Evolutionary conservation across 2,113 vertebrate species (phyloP).

Genomic region (Protobothrops flavoviridis): DNA sequence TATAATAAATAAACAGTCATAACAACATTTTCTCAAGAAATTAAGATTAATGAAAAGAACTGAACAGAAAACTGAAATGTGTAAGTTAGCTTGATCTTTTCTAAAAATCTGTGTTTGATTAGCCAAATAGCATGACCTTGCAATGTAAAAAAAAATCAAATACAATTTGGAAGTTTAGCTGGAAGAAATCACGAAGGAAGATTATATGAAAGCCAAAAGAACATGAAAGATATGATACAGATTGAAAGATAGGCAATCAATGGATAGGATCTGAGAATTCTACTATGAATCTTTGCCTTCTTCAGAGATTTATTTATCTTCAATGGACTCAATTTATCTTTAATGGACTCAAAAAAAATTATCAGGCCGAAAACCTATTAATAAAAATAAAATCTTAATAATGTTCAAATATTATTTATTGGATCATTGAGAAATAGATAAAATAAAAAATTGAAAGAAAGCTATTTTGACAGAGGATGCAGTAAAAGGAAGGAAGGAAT

Average conservation of each 20-base stretch:
- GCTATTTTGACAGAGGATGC: not conserved
- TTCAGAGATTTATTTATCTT: conserved; percentile 68
- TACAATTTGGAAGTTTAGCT: not conserved
- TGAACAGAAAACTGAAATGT: not conserved
- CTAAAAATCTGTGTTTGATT: not conserved
- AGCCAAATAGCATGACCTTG: not conserved
- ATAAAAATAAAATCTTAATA: not conserved
- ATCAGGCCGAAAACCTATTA: not conserved
- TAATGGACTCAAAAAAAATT: conserved; percentile 37
- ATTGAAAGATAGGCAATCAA: not conserved
- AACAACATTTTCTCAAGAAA: not conserved
- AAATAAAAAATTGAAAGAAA: not conserved
- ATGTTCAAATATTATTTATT: not conserved
- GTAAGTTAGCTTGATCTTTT: not conserved
- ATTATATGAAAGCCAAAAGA: no score
- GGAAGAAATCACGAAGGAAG: not conserved
- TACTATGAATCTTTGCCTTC: conserved; percentile 61
- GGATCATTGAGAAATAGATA: not conserved
- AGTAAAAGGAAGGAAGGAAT: not conserved
- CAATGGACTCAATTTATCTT: not conserved
- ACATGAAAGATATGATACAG: not conserved
- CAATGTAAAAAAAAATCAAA: not conserved
- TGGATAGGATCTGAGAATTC: conserved; percentile 61
- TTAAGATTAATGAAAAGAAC: not conserved
- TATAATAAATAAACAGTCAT: not conserved